Evolutionary conservation across 1,140 invertebrate genomes (phyloP).

Genomic region (Periplaneta americana): DNA sequence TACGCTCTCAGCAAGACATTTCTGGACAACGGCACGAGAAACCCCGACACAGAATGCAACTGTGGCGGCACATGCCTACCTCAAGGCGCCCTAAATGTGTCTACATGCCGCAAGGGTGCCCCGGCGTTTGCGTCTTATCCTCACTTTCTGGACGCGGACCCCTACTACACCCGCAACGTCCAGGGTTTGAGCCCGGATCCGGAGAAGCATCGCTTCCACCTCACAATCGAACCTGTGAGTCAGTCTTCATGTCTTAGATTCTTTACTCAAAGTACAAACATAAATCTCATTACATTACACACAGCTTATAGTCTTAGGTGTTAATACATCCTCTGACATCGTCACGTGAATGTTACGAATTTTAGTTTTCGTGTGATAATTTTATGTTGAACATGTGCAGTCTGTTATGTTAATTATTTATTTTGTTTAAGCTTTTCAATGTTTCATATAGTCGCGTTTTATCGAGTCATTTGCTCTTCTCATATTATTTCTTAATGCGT

Average conservation of each 20-base stretch:
- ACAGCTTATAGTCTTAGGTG: no score
- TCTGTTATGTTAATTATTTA: no score
- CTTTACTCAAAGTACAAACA: neutral
- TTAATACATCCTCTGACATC: no score
- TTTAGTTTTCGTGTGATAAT: no score
- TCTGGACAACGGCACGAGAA: constrained; percentile 70
- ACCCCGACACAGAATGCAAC: constrained; percentile 53
- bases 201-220: constrained; percentile 58
- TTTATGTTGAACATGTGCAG: no score
- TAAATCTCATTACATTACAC: no score
- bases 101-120: constrained; percentile 61
- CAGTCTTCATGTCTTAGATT: no score
- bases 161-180: constrained; percentile 53
- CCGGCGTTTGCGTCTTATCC: constrained; percentile 80
- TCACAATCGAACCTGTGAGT: constrained; percentile 65
- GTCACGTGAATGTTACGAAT: no score
- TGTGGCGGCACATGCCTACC: constrained; percentile 39
- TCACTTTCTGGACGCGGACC: constrained; percentile 79
- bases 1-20: constrained; percentile 52
- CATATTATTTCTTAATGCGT: no score
- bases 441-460: no score
- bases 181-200: constrained; percentile 63
- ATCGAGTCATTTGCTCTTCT: no score
- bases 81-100: constrained; percentile 59
- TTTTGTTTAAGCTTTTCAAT: no score